These are phyloP conservation scores for Metaphire vulgaris DNA, from an alignment of 1,140 invertebrate species.

Conservation along the genomic window DNA sequence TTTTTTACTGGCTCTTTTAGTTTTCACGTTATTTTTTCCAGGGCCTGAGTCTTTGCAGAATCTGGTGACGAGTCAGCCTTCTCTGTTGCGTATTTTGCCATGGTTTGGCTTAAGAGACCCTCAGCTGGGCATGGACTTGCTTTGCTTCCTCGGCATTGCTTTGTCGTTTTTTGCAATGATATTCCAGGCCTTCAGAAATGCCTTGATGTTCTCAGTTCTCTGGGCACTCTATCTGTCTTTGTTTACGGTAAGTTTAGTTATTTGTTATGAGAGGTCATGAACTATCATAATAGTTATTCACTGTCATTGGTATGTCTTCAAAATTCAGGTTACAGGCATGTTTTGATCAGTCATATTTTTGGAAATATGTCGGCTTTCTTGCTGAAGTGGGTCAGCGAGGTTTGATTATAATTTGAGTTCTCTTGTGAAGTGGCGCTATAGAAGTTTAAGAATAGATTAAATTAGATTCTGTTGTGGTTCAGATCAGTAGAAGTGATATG, in stretches of 20 bases:
- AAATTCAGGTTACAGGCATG: too few species aligned
- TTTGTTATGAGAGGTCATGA: not conserved
- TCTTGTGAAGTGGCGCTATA: not conserved
- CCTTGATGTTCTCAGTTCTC: conserved; percentile 58
- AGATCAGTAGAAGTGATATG: too few species aligned
- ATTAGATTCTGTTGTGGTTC: too few species aligned
- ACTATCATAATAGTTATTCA: not conserved
- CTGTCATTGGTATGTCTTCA: not conserved
- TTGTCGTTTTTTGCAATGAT: conserved; percentile 56
- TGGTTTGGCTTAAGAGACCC: conserved; percentile 61
- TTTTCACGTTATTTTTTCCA: conserved; percentile 31
- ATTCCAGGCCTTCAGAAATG: conserved; percentile 37
- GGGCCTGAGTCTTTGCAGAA: conserved; percentile 39
- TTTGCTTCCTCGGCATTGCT: conserved; percentile 61
- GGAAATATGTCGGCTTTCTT: not conserved
- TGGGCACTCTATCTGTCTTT: conserved; percentile 71
- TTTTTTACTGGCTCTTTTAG: too few species aligned
- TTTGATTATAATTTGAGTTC: not conserved
- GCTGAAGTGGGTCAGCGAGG: not conserved
- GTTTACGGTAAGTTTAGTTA: conserved; percentile 63
- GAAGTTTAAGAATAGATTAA: too few species aligned
- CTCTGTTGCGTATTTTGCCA: conserved; percentile 64
- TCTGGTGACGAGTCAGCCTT: conserved; percentile 58
- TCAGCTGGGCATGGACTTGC: conserved; percentile 66
- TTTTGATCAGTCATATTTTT: not conserved